These are phyloP conservation scores for Mungos mungo DNA, from an alignment of 2,113 vertebrate species.

Conservation along the genomic window DNA sequence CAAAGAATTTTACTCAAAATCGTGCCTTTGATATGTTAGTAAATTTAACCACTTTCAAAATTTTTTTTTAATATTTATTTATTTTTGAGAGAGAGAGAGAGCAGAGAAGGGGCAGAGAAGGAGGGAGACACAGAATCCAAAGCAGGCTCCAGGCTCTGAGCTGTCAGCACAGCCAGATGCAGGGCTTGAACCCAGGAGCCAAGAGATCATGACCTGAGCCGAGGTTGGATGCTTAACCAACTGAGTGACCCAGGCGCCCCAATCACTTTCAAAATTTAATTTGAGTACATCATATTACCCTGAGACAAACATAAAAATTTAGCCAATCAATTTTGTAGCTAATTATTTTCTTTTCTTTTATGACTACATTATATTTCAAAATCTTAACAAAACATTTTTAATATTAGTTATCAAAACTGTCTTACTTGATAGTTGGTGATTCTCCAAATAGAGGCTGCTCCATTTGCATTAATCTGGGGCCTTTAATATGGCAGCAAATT, in stretches of 20 bases:
- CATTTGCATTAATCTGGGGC: no score
- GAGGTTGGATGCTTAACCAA: no score
- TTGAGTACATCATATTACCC: background rate
- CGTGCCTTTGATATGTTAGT: background rate
- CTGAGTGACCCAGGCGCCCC: no score
- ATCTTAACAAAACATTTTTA: background rate
- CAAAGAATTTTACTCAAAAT: background rate
- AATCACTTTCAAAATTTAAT: background rate
- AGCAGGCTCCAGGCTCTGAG: no score
- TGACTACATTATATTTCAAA: background rate
- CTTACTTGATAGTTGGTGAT: background rate
- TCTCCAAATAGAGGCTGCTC: background rate
- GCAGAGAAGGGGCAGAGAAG: no score
- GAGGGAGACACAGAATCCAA: no score
- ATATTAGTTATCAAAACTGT: background rate
- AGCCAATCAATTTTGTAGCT: background rate
- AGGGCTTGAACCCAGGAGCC: no score
- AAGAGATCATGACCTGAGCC: no score
- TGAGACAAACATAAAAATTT: background rate
- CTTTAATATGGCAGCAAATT: background rate
- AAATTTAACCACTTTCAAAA: background rate
- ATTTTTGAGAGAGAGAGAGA: no score
- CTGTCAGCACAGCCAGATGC: no score
- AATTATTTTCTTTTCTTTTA: background rate
- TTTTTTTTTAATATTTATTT: no score